Conservation (phyloP, 2,113 vertebrate genomes). For the Larimichthys polyactis region DNA sequence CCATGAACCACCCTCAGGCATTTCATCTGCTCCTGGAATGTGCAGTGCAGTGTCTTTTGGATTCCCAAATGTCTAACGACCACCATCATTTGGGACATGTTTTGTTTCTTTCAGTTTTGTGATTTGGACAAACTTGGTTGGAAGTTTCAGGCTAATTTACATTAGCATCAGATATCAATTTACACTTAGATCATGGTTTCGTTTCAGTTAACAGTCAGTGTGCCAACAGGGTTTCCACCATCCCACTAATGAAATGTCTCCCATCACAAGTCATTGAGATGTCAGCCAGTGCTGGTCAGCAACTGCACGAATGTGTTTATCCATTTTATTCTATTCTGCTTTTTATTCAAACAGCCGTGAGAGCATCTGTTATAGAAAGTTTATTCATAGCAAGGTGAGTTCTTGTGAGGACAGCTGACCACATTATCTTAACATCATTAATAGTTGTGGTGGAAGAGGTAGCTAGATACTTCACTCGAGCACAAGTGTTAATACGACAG, state of each 20-base stretch:
- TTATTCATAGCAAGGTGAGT: neutral
- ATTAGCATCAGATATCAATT: neutral
- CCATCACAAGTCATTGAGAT: neutral
- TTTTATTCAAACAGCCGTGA: constrained; percentile 11
- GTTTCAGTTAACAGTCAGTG: neutral
- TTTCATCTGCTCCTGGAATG: constrained; percentile 54
- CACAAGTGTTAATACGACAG: constrained; percentile 10
- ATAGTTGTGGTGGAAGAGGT: neutral
- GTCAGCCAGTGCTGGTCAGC: neutral
- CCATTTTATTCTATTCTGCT: neutral
- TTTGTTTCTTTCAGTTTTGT: constrained; percentile 12
- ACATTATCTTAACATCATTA: neutral
- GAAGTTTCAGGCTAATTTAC: neutral
- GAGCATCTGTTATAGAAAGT: neutral
- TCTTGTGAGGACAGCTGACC: neutral
- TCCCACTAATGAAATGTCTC: neutral
- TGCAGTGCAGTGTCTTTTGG: constrained; percentile 1
- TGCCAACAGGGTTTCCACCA: neutral
- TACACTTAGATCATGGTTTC: constrained; percentile 9
- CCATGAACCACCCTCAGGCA: constrained; percentile 33
- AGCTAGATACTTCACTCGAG: neutral
- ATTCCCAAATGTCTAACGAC: constrained; percentile 41
- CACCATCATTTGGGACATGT: constrained; percentile 14
- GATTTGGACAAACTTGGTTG: constrained; percentile 15
- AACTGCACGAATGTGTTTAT: neutral